These are phyloP conservation scores for Atethmia centrago DNA, from an alignment of 2,888 invertebrate genomes.

Conservation along the genomic window DNA sequence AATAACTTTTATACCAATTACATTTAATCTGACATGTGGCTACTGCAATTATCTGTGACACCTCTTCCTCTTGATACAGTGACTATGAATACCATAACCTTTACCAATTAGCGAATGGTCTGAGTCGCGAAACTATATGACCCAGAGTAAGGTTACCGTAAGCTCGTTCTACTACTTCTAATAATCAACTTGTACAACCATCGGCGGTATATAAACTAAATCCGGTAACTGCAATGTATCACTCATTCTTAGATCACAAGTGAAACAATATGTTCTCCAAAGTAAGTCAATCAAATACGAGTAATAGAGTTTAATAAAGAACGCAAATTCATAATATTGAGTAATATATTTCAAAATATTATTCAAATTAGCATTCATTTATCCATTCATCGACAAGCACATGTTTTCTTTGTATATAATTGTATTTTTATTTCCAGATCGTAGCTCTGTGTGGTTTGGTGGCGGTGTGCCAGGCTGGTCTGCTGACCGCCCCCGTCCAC, in stretches of 20 bases:
- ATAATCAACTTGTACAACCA: no score
- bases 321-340: no score
- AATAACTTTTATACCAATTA: no score
- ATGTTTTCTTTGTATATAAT: no score
- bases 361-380: background rate
- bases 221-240: conserved; percentile 57
- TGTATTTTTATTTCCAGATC: conserved; percentile 70
- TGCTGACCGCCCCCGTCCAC: conserved; percentile 77
- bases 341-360: no score
- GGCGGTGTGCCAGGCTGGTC: conserved; percentile 77
- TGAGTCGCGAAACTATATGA: conserved; percentile 47
- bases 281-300: conserved; percentile 63
- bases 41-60: no score
- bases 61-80: no score
- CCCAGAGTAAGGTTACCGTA: conserved; percentile 48
- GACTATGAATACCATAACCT: no score
- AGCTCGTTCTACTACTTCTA: conserved; percentile 25
- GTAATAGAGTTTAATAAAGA: background rate
- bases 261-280: conserved; percentile 70
- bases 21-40: no score
- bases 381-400: no score
- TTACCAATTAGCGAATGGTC: conserved; percentile 46
- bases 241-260: conserved; percentile 71
- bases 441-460: conserved; percentile 76
- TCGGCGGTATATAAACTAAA: conserved; percentile 36